Percentiles rank a stretch among this genome's conserved stretches.
phyloP scores from a whole-genome alignment of 2,888 invertebrate species.

The Tiliacea citrago region DNA sequence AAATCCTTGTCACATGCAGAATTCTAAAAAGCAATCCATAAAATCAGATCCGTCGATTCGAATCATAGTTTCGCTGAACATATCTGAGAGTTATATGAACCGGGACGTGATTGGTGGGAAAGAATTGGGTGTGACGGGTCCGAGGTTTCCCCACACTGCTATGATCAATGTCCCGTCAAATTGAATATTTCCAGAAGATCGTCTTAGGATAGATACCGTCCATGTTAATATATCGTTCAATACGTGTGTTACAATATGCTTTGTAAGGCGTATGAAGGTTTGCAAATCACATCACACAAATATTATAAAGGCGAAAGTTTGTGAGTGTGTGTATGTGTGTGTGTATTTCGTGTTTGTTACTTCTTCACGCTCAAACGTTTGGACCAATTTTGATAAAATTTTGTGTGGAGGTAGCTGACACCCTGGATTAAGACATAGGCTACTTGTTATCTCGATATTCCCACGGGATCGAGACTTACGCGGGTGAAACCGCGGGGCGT shows the following conservation, averaged over 20 bases:
- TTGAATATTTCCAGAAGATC: slow-evolving; percentile 80
- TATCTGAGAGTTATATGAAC: slow-evolving; percentile 67
- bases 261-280: not conserved
- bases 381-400: no score
- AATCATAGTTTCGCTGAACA: slow-evolving; percentile 64
- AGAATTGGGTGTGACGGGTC: slow-evolving; percentile 77
- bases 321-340: no score
- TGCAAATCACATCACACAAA: no score
- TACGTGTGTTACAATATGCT: slow-evolving; percentile 17
- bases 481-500: no score
- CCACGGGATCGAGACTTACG: no score
- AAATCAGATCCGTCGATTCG: slow-evolving; percentile 62
- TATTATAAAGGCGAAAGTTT: no score
- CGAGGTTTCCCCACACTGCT: slow-evolving; percentile 75
- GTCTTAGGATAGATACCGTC: slow-evolving; percentile 61
- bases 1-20: slow-evolving; percentile 49
- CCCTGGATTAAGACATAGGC: no score
- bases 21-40: slow-evolving; percentile 55
- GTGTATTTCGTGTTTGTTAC: no score
- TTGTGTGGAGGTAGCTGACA: no score
- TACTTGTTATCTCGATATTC: no score
- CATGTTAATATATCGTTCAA: slow-evolving; percentile 40
- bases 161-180: slow-evolving; percentile 86
- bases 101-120: slow-evolving; percentile 70
- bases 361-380: no score